Conservation (phyloP, 2,888 invertebrate species). For the Tupiocoris notatus region DNA sequence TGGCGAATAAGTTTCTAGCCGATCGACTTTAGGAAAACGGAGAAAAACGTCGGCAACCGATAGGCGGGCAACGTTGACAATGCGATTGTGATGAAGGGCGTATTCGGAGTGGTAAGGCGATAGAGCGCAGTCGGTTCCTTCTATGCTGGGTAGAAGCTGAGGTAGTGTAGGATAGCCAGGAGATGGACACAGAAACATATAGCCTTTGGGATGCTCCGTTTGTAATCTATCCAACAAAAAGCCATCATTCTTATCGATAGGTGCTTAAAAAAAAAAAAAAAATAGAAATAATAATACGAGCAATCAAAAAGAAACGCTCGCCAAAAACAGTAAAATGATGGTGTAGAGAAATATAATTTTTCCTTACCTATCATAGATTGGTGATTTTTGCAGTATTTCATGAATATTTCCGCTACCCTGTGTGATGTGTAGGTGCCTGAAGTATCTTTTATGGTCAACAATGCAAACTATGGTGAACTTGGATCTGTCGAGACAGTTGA, state of each 20-base stretch:
- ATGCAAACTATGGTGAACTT: background rate
- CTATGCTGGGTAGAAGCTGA: slow-evolving; percentile 16
- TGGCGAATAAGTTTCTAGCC: background rate
- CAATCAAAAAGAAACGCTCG: too few species aligned
- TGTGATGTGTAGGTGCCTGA: slow-evolving; percentile 4
- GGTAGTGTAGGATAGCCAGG: slow-evolving; percentile 22
- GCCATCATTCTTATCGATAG: too few species aligned
- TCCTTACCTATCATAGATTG: slow-evolving; percentile 18
- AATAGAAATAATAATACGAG: background rate
- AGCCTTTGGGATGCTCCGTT: background rate
- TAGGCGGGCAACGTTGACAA: slow-evolving; percentile 8
- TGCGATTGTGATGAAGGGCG: background rate
- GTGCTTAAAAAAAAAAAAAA: too few species aligned
- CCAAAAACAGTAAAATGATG: too few species aligned
- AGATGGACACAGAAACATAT: slow-evolving; percentile 21
- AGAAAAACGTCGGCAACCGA: background rate
- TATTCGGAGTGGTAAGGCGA: background rate
- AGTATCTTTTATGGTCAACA: slow-evolving; percentile 5
- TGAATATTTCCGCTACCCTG: background rate
- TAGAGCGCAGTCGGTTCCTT: background rate
- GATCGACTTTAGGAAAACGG: slow-evolving; percentile 21
- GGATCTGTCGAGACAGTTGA: slow-evolving; percentile 6
- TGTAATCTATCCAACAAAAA: slow-evolving; percentile 1
- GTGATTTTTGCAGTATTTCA: background rate
- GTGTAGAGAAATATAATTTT: too few species aligned